These are phyloP conservation scores for Neomonachus schauinslandi DNA, from an alignment of 2,113 vertebrate genomes.

Conservation along the genomic window DNA sequence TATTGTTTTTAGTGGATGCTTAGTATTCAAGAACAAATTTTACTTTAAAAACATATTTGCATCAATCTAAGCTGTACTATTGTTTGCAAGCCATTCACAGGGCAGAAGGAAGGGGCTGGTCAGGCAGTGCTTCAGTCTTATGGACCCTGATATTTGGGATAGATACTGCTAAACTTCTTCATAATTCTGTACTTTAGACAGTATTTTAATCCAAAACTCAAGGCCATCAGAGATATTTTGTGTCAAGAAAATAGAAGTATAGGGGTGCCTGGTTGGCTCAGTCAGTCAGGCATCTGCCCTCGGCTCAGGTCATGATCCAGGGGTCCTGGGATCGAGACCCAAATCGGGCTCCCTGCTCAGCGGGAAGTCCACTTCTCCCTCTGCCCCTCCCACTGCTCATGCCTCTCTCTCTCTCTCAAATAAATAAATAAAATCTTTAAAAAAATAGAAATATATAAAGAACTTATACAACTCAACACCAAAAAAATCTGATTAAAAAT, in stretches of 20 bases:
- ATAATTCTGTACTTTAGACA: neutral
- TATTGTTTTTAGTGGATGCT: constrained; percentile 3
- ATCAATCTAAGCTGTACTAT: neutral
- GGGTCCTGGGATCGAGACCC: neutral
- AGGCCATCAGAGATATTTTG: neutral
- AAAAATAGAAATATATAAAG: neutral
- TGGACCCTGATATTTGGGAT: neutral
- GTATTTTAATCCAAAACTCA: neutral
- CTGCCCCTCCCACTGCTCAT: neutral
- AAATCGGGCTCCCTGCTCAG: neutral
- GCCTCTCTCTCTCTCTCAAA: neutral
- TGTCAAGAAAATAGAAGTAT: neutral
- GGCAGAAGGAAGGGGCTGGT: neutral
- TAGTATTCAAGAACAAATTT: constrained; percentile 11
- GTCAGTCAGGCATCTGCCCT: neutral
- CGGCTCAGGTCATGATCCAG: neutral
- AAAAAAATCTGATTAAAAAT: neutral
- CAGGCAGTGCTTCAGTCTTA: neutral
- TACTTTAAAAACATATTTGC: constrained; percentile 4
- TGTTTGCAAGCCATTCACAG: neutral
- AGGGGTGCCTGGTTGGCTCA: neutral
- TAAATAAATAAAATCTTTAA: neutral
- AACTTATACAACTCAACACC: neutral
- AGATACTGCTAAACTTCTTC: neutral
- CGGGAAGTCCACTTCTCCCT: neutral